Evolutionary conservation across 2,113 vertebrate species (phyloP).

Genomic region (Labrus mixtus): DNA sequence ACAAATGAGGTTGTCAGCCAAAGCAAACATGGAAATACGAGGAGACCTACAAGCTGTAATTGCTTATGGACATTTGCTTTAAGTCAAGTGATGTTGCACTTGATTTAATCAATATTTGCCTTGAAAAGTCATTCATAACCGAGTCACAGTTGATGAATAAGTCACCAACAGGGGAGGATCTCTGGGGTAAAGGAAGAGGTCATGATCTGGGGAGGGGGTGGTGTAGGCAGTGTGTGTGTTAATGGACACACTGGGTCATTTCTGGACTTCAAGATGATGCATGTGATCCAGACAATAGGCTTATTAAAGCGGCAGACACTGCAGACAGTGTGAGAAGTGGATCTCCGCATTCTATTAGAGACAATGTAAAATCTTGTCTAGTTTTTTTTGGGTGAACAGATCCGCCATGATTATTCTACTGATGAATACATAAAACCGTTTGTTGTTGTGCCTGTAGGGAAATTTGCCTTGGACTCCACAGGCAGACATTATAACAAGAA

Average conservation of each 20-base stretch:
- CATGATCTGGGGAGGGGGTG: constrained; percentile 49
- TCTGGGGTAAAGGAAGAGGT: constrained; percentile 67
- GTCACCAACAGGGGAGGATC: constrained; percentile 48
- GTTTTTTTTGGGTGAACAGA: too few species aligned
- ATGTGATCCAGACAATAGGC: constrained; percentile 46
- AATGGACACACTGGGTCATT: constrained; percentile 20
- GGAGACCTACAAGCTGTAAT: constrained; percentile 56
- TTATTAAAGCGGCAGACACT: constrained; percentile 24
- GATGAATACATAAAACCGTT: too few species aligned
- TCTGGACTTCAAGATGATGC: constrained; percentile 52
- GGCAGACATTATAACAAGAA: too few species aligned
- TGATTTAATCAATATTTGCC: constrained; percentile 83
- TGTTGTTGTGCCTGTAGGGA: too few species aligned
- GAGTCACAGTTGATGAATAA: constrained; percentile 75
- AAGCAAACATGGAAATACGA: constrained; percentile 66
- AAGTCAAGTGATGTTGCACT: constrained; percentile 73
- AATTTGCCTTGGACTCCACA: too few species aligned
- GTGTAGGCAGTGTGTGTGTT: constrained; percentile 17
- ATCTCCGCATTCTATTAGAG: too few species aligned
- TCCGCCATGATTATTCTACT: too few species aligned
- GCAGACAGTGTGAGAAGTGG: background rate
- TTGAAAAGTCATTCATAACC: constrained; percentile 80
- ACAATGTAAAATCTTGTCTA: too few species aligned
- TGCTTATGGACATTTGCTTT: constrained; percentile 83
- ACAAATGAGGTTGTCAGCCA: constrained; percentile 73